Conservation (phyloP, 1,140 invertebrate species). For the Zaprionus ghesquierei region DNA sequence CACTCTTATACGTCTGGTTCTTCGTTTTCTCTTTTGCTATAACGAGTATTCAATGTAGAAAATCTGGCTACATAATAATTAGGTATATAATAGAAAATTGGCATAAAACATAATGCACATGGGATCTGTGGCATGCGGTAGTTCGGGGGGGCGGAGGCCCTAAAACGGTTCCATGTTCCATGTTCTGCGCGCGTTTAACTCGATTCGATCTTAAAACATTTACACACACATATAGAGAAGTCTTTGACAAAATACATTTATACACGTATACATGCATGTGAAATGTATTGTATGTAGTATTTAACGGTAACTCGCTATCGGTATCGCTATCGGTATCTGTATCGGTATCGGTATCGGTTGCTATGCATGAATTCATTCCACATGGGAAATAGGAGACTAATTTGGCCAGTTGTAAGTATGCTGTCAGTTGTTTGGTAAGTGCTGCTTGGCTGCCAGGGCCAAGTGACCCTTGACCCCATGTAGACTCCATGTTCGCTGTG, state of each 20-base stretch:
- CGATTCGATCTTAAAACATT: constrained; percentile 49
- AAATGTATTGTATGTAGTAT: constrained; percentile 44
- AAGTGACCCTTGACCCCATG: constrained; percentile 17
- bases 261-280: constrained; percentile 62
- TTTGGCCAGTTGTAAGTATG: constrained; percentile 66
- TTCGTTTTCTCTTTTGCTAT: background rate
- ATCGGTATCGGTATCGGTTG: background rate
- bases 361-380: constrained; percentile 44
- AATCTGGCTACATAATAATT: constrained; percentile 47
- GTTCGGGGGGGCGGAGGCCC: constrained; percentile 44
- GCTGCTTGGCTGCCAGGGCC: background rate
- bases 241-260: constrained; percentile 76
- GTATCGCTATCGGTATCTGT: background rate
- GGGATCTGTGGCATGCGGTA: constrained; percentile 21
- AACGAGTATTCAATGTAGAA: constrained; percentile 63
- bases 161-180: constrained; percentile 44
- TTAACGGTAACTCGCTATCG: constrained; percentile 1
- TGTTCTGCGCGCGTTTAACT: constrained; percentile 3
- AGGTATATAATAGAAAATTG: constrained; percentile 43
- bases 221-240: constrained; percentile 76
- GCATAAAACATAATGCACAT: constrained; percentile 57
- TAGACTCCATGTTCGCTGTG: constrained; percentile 24
- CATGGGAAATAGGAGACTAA: constrained; percentile 65
- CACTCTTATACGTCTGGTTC: background rate
- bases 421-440: constrained; percentile 15